Base-by-base conservation (phyloP, 2,888 invertebrate genomes). In the Drymonia ruficornis region DNA sequence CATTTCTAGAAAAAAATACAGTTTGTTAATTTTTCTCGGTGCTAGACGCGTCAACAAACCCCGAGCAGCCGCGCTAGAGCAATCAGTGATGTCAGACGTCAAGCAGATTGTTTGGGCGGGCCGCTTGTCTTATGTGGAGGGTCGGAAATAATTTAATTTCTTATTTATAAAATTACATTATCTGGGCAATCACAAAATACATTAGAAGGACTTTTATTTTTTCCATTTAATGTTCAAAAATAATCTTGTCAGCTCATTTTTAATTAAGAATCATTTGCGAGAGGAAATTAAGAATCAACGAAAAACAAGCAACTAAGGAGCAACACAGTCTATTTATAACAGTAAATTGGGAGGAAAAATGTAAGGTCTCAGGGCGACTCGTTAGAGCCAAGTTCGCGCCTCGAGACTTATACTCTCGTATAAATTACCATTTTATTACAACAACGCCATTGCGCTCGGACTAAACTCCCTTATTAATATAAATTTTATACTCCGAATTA, bases 331-430 rank as follows among this genome's bases (percentile, higher is more conserved):
- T 71, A 77, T 79, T 80, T 75, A 72, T 76, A 64, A 79, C 71
- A 62, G 68, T 78, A 80, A 83, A 83, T 83, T 82, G 77, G 74
- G 63, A 68, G 76, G 76, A 78, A 81, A 78, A 80, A 80, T 73
- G 72, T 15, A 68, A 72, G 78, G 80, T 73, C 78, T 74, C 76
- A 28, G 46, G 66, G 71, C 70, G 70, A 67, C 80, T 81, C 80
- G 81, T 81, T 81, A 81, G 67, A 74, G 53, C 58, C 63, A 59
- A 75, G 74, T 74, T 77, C 70, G 63, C 72, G 69, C 70, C 65
- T 65, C 47, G 60, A 72, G 79, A 79, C 74, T 78, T 78, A 80
- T 80, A 67, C 72, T 63, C 69, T 49, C 16, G 81, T 73, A 83
- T 84, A 83, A 72, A 81, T 84, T 84, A 79, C 75, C 81, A 80